phyloP scores from a whole-genome alignment of 2,888 invertebrate species.

The Callinectes sapidus region DNA sequence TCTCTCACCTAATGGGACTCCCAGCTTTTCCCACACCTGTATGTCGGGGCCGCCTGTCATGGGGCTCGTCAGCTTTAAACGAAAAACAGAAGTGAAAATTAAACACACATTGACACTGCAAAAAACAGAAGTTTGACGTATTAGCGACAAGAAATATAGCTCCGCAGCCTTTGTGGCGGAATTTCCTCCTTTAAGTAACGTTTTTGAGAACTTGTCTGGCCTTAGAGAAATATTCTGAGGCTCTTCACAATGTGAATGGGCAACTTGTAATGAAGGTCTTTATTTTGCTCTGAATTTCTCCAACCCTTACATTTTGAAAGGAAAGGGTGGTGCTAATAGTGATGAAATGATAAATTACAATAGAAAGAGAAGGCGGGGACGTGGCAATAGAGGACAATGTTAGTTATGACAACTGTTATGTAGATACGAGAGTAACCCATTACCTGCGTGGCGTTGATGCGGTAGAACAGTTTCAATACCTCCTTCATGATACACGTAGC shows the following conservation, averaged over 20 bases:
- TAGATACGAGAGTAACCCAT: neutral
- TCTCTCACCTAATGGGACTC: constrained; percentile 64
- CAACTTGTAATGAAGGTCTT: too few relatives aligned
- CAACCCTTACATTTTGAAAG: neutral
- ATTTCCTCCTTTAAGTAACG: neutral
- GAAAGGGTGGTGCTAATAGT: neutral
- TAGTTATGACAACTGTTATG: neutral
- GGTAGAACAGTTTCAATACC: constrained; percentile 82
- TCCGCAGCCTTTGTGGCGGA: neutral
- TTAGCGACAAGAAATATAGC: neutral
- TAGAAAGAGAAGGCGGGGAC: too few relatives aligned
- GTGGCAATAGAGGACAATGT: neutral
- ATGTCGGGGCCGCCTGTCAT: constrained; percentile 84
- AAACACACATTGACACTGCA: neutral
- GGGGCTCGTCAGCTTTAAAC: constrained; percentile 74
- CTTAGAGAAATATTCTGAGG: neutral
- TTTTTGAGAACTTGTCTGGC: neutral
- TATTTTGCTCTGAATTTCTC: too few relatives aligned
- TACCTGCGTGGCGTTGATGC: constrained; percentile 82
- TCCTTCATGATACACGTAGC: constrained; percentile 83
- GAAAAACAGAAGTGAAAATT: too few relatives aligned
- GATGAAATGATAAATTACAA: neutral
- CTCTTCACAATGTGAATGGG: too few relatives aligned
- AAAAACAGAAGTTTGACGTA: neutral
- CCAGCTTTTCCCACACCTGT: constrained; percentile 78